These are phyloP conservation scores for Pyrochroa serraticornis DNA, from an alignment of 2,888 invertebrate genomes.

Conservation along the genomic window DNA sequence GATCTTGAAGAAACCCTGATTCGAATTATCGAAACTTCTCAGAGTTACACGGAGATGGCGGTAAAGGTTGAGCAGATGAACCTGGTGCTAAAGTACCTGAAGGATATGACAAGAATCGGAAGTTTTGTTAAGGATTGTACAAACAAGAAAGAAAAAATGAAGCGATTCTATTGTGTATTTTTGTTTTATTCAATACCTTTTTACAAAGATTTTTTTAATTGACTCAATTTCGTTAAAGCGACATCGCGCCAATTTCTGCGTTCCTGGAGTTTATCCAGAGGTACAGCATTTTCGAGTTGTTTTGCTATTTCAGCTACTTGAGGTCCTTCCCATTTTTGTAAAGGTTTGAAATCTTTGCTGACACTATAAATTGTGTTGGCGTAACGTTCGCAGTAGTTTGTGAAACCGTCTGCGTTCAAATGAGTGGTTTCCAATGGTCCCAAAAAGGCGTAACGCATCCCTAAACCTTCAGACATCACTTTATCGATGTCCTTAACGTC, in stretches of 20 bases:
- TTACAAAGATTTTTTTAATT: conserved; percentile 67
- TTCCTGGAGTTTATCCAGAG: conserved; percentile 74
- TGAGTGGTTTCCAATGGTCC: conserved; percentile 94
- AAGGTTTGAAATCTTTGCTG: conserved; percentile 76
- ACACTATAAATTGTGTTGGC: conserved; percentile 65
- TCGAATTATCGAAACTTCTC: conserved; percentile 94
- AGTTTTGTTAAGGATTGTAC: conserved; percentile 46
- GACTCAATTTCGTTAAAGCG: conserved; percentile 78
- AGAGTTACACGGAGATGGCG: conserved; percentile 94
- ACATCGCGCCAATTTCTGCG: conserved; percentile 83
- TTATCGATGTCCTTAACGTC: conserved; percentile 88
- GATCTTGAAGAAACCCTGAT: conserved; percentile 97
- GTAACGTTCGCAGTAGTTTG: conserved; percentile 68
- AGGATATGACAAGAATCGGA: conserved; percentile 96
- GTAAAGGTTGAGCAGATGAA: conserved; percentile 70
- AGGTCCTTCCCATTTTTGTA: conserved; percentile 75
- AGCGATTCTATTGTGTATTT: too few species aligned
- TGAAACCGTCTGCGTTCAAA: conserved; percentile 88
- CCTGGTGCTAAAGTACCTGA: conserved; percentile 86
- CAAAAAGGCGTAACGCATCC: conserved; percentile 93
- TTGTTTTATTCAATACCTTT: neutral
- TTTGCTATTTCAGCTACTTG: conserved; percentile 70
- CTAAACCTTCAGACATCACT: conserved; percentile 93
- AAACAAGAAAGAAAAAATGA: too few species aligned
- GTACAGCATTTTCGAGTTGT: conserved; percentile 75